Percentiles rank a stretch among this genome's conserved stretches.
These are phyloP conservation scores for Drosophila setifemur DNA, from an alignment of 1,140 invertebrate species.

Conservation along the genomic window DNA sequence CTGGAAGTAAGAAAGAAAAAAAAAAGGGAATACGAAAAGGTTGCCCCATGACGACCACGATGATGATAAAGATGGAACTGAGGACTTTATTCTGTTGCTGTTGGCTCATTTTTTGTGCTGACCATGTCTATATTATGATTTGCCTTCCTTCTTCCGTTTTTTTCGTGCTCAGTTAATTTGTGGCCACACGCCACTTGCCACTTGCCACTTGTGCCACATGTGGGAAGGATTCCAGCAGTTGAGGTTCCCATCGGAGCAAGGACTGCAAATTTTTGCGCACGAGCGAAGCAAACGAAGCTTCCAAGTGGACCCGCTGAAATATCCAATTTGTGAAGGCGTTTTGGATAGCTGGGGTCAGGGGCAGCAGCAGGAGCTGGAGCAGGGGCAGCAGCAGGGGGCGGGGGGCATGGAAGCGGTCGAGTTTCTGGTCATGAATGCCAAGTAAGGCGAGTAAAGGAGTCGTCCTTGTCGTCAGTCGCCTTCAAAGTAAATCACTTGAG, in stretches of 20 bases:
- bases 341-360: not conserved
- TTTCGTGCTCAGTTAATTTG: constrained; percentile 65
- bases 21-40: not conserved
- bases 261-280: constrained; percentile 75
- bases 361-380: too few species aligned
- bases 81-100: constrained; percentile 44
- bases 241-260: constrained; percentile 15
- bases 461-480: constrained; percentile 54
- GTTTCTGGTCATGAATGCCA: constrained; percentile 71
- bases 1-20: not conserved
- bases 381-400: not conserved
- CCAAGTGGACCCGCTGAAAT: constrained; percentile 52
- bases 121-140: constrained; percentile 75
- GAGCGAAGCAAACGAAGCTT: constrained; percentile 56
- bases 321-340: constrained; percentile 59
- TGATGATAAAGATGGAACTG: constrained; percentile 17
- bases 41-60: not conserved
- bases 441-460: constrained; percentile 70
- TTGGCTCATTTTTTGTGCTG: constrained; percentile 63
- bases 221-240: constrained; percentile 16
- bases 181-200: constrained; percentile 51
- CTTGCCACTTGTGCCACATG: constrained; percentile 51
- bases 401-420: not conserved
- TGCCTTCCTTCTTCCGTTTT: constrained; percentile 20
- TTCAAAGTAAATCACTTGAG: constrained; percentile 76